A percentile compares a stretch with the other conserved stretches of the same genome.
Evolutionary conservation across 1,140 invertebrate genomes (phyloP).

Genomic region (Brachionus sp.): DNA sequence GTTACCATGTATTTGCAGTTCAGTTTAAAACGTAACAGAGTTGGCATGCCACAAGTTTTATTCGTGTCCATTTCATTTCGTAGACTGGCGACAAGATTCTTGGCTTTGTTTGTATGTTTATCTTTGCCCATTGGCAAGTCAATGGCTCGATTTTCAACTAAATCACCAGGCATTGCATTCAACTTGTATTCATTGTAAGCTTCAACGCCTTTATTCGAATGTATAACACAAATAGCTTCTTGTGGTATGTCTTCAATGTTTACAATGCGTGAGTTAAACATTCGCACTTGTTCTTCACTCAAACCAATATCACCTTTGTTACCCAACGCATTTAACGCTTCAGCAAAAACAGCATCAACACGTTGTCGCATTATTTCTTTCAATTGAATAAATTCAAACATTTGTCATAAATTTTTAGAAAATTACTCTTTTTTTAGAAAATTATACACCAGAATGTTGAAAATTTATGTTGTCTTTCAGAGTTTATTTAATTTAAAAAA

Average conservation of each 20-base stretch:
- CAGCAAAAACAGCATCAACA: not conserved
- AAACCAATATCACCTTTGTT: not conserved
- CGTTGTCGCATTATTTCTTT: constrained; percentile 20
- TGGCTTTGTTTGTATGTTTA: not conserved
- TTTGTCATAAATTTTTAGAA: no score
- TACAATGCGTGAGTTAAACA: not conserved
- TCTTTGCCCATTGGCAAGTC: not conserved
- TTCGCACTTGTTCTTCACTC: no score
- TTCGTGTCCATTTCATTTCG: not conserved
- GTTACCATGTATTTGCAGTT: no score
- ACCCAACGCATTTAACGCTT: not conserved
- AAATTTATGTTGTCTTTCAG: no score
- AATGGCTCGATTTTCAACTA: not conserved
- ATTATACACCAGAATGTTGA: no score
- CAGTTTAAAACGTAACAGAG: not conserved
- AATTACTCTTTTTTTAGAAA: no score
- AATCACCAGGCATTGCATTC: not conserved
- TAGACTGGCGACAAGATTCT: not conserved
- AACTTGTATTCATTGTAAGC: not conserved
- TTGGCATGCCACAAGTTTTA: not conserved
- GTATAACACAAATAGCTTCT: not conserved
- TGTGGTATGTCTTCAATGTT: not conserved
- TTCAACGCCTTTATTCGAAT: not conserved
- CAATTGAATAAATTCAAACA: not conserved
- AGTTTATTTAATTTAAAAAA: no score